Conservation (phyloP, 2,113 vertebrate genomes). For the Petromus typicus region DNA sequence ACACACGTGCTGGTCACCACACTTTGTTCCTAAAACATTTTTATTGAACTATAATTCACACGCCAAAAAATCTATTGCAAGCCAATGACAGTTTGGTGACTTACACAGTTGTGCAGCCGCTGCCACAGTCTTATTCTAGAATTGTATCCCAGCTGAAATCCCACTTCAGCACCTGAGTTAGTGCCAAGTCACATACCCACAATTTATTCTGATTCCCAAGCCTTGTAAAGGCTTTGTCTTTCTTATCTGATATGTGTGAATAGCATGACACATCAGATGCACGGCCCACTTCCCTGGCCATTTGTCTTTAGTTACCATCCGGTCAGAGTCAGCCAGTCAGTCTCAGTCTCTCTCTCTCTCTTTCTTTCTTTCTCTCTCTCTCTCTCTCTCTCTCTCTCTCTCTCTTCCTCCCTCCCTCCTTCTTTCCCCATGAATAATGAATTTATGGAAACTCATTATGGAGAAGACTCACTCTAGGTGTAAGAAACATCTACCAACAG, state of each 20-base stretch:
- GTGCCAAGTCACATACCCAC: neutral
- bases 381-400: neutral
- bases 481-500: neutral
- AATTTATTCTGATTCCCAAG: neutral
- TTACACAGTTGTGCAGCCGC: neutral
- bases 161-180: neutral
- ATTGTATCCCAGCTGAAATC: neutral
- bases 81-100: neutral
- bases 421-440: no score
- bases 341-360: neutral
- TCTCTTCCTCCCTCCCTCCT: neutral
- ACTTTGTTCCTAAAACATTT: neutral
- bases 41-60: conserved; percentile 33
- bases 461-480: neutral
- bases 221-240: neutral
- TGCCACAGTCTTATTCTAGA: neutral
- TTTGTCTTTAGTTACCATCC: neutral
- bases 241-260: conserved; percentile 34
- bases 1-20: neutral
- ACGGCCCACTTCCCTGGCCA: neutral
- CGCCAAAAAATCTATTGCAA: neutral
- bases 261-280: neutral
- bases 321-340: no score
- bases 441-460: neutral
- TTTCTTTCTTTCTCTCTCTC: neutral